Evolutionary conservation across 2,888 invertebrate species (phyloP).

Genomic region (Trichogramma evanescens): DNA sequence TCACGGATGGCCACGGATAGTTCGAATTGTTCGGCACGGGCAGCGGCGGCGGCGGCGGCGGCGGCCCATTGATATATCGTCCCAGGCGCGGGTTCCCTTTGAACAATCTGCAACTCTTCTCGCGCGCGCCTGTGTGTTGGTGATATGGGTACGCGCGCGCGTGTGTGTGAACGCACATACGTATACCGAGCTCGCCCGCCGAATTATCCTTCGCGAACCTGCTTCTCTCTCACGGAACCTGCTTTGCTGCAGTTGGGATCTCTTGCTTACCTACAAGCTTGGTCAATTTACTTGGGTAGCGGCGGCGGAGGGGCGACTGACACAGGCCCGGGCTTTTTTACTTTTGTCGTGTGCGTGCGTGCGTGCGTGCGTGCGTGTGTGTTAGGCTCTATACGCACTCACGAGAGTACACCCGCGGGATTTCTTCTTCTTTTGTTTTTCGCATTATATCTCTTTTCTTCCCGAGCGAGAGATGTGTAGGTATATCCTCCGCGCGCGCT

Average conservation of each 20-base stretch:
- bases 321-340: no score
- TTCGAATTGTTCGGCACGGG: slow-evolving; percentile 45
- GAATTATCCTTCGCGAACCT: slow-evolving; percentile 44
- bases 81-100: slow-evolving; percentile 43
- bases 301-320: not conserved
- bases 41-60: no score
- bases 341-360: no score
- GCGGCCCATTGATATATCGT: slow-evolving; percentile 48
- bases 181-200: slow-evolving; percentile 29
- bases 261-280: slow-evolving; percentile 21
- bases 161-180: no score
- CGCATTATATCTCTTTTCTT: slow-evolving; percentile 3
- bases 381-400: no score
- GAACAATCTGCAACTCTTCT: slow-evolving; percentile 24
- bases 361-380: no score
- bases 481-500: slow-evolving; percentile 11
- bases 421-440: slow-evolving; percentile 4
- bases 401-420: no score
- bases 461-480: slow-evolving; percentile 13
- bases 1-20: slow-evolving; percentile 37
- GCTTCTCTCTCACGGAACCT: slow-evolving; percentile 25
- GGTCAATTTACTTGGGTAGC: slow-evolving; percentile 43
- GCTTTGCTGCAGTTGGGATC: not conserved
- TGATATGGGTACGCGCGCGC: no score
- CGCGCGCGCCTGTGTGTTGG: slow-evolving; percentile 20